Evolutionary conservation across 2,888 invertebrate genomes (phyloP).

Genomic region (Sarcophaga subvicina): DNA sequence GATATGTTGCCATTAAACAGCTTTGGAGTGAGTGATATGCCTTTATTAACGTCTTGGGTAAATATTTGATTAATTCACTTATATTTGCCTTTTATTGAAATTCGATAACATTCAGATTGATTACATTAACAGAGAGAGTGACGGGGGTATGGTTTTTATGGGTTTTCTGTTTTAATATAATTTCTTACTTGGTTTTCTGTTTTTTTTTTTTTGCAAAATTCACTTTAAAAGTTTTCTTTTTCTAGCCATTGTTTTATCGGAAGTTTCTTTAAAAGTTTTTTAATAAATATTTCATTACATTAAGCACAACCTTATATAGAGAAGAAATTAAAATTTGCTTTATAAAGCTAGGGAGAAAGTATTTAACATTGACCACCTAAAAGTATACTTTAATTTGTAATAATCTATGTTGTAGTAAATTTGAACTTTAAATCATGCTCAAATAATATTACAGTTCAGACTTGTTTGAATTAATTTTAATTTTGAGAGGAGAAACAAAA

Average conservation of each 20-base stretch:
- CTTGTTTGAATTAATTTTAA: not conserved
- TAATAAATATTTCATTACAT: no score
- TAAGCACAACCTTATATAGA: no score
- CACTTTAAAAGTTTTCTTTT: constrained; percentile 35
- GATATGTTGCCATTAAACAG: constrained; percentile 4
- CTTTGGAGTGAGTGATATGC: constrained; percentile 16
- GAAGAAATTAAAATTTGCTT: no score
- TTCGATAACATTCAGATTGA: constrained; percentile 13
- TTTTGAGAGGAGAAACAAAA: not conserved
- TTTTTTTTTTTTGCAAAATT: not conserved
- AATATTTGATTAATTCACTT: not conserved
- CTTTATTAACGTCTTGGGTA: constrained; percentile 16
- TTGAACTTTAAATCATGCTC: not conserved
- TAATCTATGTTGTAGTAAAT: not conserved
- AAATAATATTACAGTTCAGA: not conserved
- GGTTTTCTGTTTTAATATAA: not conserved
- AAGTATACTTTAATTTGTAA: constrained; percentile 39
- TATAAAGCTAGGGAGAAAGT: not conserved
- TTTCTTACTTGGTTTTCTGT: not conserved
- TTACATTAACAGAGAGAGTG: not conserved
- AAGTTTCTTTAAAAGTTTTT: not conserved
- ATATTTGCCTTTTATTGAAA: constrained; percentile 12
- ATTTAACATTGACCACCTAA: constrained; percentile 19
- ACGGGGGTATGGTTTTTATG: not conserved
- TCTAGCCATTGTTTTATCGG: constrained; percentile 15